Evolutionary conservation across 1,140 invertebrate genomes (phyloP), one percentile per base, ranked within the genome.

Genomic region (Drosophila subpulchrella): DNA sequence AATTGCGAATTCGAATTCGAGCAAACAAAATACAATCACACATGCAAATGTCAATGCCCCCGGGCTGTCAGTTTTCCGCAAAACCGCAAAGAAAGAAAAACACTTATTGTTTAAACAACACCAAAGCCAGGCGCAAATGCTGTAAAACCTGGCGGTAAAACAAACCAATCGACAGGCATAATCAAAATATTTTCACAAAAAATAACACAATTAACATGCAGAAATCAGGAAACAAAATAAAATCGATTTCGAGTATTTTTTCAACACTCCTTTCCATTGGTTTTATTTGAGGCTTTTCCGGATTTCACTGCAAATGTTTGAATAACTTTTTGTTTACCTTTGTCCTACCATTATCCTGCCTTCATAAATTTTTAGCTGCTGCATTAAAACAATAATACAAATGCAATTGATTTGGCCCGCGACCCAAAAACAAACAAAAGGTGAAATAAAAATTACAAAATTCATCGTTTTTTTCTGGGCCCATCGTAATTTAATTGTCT

Each of bases 401-500:
- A 66, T 66, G 44, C 74, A 68, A 78, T 73, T 65, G 59, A 48
- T 70, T 59, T 72, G 48, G 38, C 39, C 30, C 8, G 32, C 39
- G 42, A n/a, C 5, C 36, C 48, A 10, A 60, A 42, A 61, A 13
- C 46, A 53, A 57, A 65, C 41, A 42, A 56, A 67, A 47, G n/a
- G 11, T 41, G 27, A 48, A 70, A 70, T 20, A 13, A 47, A 70
- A 70, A 39, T 47, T 32, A 32, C 34, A 17, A 70, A 70, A 56
- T 38, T 27, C 67, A 56, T 70, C 8, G 42, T 62, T 72, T 72
- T 11, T 20, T 20, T 12, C 10, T 15, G n/a, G 53, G 48, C 36
- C 55, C 47, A 66, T 15, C 59, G 66, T 81, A 63, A 86, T 80
- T 84, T 74, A 77, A 84, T 77, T 78, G 78, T 75, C 65, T 51